These are phyloP conservation scores for Anas bernieri DNA, from an alignment of 2,797 vertebrate species.

Conservation along the genomic window DNA sequence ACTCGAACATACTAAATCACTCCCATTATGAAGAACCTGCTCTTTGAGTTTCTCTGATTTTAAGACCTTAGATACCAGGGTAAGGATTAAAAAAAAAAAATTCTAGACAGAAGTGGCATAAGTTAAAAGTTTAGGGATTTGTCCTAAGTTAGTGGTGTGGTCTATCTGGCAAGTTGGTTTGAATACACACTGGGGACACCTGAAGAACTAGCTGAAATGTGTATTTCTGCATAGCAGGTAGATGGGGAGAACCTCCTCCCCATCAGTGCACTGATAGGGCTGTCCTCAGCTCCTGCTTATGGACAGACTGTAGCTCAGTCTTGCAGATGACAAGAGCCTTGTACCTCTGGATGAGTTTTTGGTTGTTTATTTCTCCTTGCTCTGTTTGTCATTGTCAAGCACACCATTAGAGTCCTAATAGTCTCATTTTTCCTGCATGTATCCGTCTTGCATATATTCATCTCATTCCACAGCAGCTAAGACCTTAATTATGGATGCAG, in stretches of 20 bases:
- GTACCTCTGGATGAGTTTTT: neutral
- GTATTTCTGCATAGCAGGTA: neutral
- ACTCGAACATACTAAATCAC: neutral
- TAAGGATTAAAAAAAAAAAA: neutral
- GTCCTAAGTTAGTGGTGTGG: neutral
- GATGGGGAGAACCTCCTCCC: neutral
- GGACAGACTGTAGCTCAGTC: neutral
- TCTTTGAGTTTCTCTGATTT: neutral
- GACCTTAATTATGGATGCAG: neutral
- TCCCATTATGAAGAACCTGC: neutral
- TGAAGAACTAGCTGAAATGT: neutral
- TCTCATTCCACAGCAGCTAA: neutral
- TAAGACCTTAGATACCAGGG: neutral
- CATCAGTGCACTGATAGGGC: neutral
- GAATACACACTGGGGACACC: neutral
- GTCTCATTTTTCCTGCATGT: neutral
- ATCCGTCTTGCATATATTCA: neutral
- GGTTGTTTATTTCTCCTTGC: neutral
- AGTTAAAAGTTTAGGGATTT: no score
- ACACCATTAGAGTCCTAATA: neutral
- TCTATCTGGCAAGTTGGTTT: neutral
- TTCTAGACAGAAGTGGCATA: neutral
- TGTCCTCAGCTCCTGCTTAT: neutral
- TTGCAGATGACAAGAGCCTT: neutral
- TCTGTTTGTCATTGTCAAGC: neutral